Conservation (phyloP, 37 sponge, comb jelly and placozoan genomes). For the Mnemiopsis leidyi region DNA sequence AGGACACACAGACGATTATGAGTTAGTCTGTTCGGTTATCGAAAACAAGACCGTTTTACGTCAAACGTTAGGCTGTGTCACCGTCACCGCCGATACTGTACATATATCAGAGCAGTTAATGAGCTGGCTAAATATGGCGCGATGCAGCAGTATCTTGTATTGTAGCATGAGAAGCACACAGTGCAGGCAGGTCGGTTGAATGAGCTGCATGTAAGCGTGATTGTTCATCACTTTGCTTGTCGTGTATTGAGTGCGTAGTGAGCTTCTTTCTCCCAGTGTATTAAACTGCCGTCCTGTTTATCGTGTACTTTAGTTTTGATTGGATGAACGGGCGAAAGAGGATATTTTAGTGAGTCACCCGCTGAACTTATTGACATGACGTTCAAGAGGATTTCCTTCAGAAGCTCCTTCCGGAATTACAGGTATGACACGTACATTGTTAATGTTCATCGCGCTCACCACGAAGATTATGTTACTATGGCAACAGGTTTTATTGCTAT, state of each 20-base stretch:
- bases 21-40: too few species aligned
- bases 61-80: too few species aligned
- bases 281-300: background rate
- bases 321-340: too few species aligned
- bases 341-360: too few species aligned
- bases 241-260: background rate
- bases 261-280: background rate
- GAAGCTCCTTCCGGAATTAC: background rate
- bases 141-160: background rate
- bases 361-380: too few species aligned
- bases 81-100: too few species aligned
- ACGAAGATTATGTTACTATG: background rate
- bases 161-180: background rate
- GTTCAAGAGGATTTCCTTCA: background rate
- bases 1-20: too few species aligned
- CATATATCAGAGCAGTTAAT: background rate
- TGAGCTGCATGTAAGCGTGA: background rate
- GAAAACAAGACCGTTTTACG: too few species aligned
- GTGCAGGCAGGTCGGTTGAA: background rate
- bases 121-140: background rate
- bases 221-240: background rate
- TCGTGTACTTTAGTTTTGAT: background rate
- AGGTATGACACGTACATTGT: too few species aligned
- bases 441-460: too few species aligned
- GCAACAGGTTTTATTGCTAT: background rate